Percentiles rank a stretch among this genome's conserved stretches.
Evolutionary conservation across 2,797 vertebrate genomes (phyloP).

Genomic region (Spinus olivaceus): DNA sequence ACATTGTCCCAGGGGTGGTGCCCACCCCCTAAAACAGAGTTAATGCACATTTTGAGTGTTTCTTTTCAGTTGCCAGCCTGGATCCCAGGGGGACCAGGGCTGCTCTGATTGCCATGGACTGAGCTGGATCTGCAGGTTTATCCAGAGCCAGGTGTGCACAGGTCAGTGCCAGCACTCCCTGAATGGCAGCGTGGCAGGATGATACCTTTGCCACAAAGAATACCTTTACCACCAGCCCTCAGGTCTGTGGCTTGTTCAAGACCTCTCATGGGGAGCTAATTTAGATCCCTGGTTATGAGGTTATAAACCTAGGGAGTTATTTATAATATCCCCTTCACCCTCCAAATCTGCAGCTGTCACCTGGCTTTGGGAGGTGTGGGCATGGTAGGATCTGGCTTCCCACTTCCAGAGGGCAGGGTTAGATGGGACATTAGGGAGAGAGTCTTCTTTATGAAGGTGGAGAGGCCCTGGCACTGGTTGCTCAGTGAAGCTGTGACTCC

Average conservation of each 20-base stretch:
- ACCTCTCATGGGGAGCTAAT: background rate
- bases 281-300: background rate
- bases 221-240: background rate
- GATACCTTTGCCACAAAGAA: background rate
- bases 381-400: background rate
- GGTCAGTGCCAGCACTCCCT: background rate
- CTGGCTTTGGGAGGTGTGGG: background rate
- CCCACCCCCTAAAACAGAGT: background rate
- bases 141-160: background rate
- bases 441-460: background rate
- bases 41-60: background rate
- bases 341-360: background rate
- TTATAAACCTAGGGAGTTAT: background rate
- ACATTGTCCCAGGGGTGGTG: background rate
- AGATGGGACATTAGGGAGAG: background rate
- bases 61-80: background rate
- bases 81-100: background rate
- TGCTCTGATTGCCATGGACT: background rate
- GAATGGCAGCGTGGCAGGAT: background rate
- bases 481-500: background rate
- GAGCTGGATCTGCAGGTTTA: background rate
- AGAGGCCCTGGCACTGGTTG: rapidly evolving
- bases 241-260: background rate
- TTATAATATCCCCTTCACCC: background rate
- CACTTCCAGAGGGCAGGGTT: background rate